These are phyloP conservation scores for Cephus spinipes DNA, from an alignment of 2,888 invertebrate species.

Conservation along the genomic window DNA sequence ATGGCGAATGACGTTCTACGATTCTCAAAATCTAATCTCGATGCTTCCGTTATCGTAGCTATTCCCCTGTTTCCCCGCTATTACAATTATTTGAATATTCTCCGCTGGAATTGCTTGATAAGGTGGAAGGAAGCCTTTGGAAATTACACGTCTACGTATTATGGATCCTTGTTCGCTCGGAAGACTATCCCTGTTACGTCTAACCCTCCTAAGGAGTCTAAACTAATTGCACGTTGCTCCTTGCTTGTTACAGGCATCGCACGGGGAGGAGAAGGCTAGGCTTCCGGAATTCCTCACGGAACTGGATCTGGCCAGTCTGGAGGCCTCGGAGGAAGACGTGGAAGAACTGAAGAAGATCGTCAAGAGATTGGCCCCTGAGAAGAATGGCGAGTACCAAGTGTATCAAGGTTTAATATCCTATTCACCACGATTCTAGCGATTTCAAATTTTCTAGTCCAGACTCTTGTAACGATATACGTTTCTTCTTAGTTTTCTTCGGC, in stretches of 20 bases:
- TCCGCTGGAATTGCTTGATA: not conserved
- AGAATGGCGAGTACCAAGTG: conserved; percentile 65
- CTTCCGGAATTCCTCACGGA: conserved; percentile 58
- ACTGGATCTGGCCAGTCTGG: conserved; percentile 54
- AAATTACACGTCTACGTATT: not conserved
- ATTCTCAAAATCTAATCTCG: not conserved
- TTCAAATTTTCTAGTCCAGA: not conserved
- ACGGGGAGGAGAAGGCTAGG: conserved; percentile 44
- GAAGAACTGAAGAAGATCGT: conserved; percentile 57
- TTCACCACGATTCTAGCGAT: conserved; percentile 11
- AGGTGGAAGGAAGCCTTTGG: not conserved
- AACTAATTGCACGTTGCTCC: not conserved
- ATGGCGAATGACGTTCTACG: not conserved
- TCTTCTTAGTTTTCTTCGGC: conserved; percentile 58
- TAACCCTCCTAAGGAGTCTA: not conserved
- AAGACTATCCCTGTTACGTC: not conserved
- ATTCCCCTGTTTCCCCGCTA: not conserved
- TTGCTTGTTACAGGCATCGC: conserved; percentile 21
- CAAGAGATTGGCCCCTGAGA: conserved; percentile 60
- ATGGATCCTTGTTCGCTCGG: not conserved
- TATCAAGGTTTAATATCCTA: conserved; percentile 54
- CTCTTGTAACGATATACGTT: not conserved
- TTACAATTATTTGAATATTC: not conserved
- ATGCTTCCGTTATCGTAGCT: not conserved
- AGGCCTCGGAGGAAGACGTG: conserved; percentile 57